Percentiles rank a stretch among this genome's conserved stretches.
phyloP scores from a whole-genome alignment of 2,797 vertebrate species.

The Anisognathus igniventris region DNA sequence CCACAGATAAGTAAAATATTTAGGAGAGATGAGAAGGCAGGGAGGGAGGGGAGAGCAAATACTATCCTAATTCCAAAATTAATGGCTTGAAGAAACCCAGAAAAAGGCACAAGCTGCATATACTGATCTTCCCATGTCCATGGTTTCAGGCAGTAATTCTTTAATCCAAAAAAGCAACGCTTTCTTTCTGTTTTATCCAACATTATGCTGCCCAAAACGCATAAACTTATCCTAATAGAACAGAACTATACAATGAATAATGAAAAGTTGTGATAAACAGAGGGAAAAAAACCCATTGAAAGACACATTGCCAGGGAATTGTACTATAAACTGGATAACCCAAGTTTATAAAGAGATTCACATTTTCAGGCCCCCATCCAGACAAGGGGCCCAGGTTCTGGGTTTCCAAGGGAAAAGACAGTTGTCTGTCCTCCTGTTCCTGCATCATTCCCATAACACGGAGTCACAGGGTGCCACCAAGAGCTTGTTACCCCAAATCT shows the following conservation, averaged over 20 bases:
- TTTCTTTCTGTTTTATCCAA: slow-evolving; percentile 13
- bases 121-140: not conserved
- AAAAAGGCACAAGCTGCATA: slow-evolving; percentile 13
- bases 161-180: not conserved
- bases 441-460: fast-evolving
- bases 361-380: slow-evolving; percentile 48
- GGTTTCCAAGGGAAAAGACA: slow-evolving; percentile 5
- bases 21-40: not conserved
- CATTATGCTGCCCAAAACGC: not conserved
- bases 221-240: slow-evolving; percentile 22
- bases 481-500: not conserved
- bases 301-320: not conserved
- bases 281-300: not conserved
- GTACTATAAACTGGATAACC: slow-evolving; percentile 33
- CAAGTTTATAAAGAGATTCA: slow-evolving; percentile 38
- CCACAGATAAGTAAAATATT: not conserved
- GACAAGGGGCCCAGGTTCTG: slow-evolving; percentile 39
- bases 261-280: slow-evolving; percentile 35
- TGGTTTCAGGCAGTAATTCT: not conserved
- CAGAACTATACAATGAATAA: not conserved
- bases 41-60: not conserved
- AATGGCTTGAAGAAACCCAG: not conserved
- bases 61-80: slow-evolving; percentile 8
- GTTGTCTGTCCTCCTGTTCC: not conserved
- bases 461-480: fast-evolving